A percentile compares a stretch with the other conserved stretches of the same genome.
These are phyloP conservation scores for Verasper variegatus DNA, from an alignment of 2,113 vertebrate genomes.

Conservation along the genomic window DNA sequence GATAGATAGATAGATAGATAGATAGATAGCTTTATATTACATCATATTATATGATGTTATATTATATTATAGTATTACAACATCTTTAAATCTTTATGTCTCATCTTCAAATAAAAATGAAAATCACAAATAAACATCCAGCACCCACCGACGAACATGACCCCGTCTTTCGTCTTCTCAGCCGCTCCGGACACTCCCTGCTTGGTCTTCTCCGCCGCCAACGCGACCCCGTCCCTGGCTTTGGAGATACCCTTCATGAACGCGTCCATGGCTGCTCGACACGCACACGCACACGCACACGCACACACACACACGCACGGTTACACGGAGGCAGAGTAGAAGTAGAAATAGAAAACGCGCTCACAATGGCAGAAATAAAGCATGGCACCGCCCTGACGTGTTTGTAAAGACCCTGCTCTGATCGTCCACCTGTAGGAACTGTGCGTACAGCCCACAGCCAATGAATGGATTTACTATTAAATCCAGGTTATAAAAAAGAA, in stretches of 20 bases:
- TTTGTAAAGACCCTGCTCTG: background rate
- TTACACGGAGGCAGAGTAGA: background rate
- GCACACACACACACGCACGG: background rate
- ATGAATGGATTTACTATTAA: too few species aligned
- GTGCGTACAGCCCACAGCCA: background rate
- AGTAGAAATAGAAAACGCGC: background rate
- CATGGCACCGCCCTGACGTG: background rate
- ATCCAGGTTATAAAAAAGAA: too few species aligned
- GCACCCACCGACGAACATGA: conserved; percentile 88
- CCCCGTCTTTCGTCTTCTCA: conserved; percentile 91
- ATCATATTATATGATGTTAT: too few species aligned
- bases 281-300: conserved; percentile 17
- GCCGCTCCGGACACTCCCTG: conserved; percentile 91
- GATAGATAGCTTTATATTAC: too few species aligned
- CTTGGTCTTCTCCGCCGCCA: conserved; percentile 90
- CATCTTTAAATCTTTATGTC: too few species aligned
- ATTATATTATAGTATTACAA: too few species aligned
- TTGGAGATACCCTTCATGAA: conserved; percentile 89
- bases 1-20: too few species aligned
- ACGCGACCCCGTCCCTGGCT: conserved; percentile 90
- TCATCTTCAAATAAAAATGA: too few species aligned
- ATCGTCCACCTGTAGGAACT: background rate
- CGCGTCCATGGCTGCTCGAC: conserved; percentile 83
- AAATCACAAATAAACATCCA: background rate
- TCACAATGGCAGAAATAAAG: background rate